Conservation (phyloP, 2,113 vertebrate genomes). For the Aptenodytes forsteri region DNA sequence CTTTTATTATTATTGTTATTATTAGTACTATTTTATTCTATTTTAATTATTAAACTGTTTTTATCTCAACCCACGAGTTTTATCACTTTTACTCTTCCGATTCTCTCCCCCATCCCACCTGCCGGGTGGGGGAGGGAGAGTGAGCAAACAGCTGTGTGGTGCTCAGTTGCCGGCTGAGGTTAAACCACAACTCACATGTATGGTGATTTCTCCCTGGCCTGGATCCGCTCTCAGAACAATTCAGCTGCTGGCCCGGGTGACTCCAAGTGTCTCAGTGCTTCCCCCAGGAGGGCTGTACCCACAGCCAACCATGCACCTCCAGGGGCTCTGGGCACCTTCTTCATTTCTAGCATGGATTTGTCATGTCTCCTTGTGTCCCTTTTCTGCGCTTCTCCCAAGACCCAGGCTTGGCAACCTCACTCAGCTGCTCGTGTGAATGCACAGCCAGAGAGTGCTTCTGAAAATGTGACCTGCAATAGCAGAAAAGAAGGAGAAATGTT, state of each 20-base stretch:
- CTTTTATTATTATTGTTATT: no score
- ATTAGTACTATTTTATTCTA: no score
- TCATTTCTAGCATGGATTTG: background rate
- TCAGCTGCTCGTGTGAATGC: accelerated
- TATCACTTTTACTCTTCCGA: no score
- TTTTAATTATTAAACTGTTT: no score
- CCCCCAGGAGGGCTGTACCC: accelerated
- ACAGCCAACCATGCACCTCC: background rate
- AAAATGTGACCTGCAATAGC: background rate
- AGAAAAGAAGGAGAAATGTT: background rate
- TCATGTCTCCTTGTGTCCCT: background rate
- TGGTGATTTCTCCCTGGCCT: background rate
- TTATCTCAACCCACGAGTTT: no score
- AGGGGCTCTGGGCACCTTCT: background rate
- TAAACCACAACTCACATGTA: accelerated
- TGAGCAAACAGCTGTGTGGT: no score
- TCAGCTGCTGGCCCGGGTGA: background rate
- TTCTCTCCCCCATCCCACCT: no score
- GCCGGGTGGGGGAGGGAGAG: no score
- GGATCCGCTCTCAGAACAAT: background rate
- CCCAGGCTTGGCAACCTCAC: background rate
- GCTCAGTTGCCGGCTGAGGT: no score
- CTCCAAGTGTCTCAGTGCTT: background rate
- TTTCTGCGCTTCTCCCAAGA: background rate
- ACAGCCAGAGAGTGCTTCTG: background rate